These are phyloP conservation scores for Dolomedes plantarius DNA, from an alignment of 2,888 invertebrate species.

Conservation along the genomic window DNA sequence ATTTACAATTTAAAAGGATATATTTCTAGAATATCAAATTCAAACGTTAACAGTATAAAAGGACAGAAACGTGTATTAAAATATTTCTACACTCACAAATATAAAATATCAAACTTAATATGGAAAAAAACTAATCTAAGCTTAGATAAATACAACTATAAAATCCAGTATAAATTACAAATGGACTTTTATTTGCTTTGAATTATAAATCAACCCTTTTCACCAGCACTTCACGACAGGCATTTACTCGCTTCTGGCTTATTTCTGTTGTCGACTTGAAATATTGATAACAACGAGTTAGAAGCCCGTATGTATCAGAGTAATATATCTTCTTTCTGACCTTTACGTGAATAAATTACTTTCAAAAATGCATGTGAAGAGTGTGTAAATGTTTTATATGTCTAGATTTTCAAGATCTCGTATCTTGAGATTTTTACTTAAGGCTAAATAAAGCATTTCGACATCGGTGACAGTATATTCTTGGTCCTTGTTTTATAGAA, in stretches of 20 bases:
- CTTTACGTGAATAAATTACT: neutral
- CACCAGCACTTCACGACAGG: neutral
- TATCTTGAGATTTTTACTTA: too few species aligned
- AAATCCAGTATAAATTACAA: neutral
- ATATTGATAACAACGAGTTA: neutral
- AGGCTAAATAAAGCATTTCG: too few species aligned
- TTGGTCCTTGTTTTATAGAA: too few species aligned
- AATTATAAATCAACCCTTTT: neutral
- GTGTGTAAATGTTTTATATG: neutral
- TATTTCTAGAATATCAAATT: too few species aligned
- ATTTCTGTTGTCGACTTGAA: neutral
- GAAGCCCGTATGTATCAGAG: neutral
- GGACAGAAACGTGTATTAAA: too few species aligned
- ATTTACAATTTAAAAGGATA: too few species aligned
- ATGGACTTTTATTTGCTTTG: neutral
- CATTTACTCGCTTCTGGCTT: neutral
- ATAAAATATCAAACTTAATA: too few species aligned
- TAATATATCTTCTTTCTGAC: neutral
- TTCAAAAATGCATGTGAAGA: neutral
- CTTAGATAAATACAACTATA: too few species aligned
- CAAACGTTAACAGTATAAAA: too few species aligned
- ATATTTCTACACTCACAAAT: too few species aligned
- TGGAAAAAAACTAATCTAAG: too few species aligned
- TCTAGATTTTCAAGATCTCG: neutral
- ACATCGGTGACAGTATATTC: too few species aligned